Percentiles rank a stretch among this genome's conserved stretches.
These are phyloP conservation scores for Coronaproctus castanopsis DNA, from an alignment of 2,888 invertebrate species.

Conservation along the genomic window DNA sequence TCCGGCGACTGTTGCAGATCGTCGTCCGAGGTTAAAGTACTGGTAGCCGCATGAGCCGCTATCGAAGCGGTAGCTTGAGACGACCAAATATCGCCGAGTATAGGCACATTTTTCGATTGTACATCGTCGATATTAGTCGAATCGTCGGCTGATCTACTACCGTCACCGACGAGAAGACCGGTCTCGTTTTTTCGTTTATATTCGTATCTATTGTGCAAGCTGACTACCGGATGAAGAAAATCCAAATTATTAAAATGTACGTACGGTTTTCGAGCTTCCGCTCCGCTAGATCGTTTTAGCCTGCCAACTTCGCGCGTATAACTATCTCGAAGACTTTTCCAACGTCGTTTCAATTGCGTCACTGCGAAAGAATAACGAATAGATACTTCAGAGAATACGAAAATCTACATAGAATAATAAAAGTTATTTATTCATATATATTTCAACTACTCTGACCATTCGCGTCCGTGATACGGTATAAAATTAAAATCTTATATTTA, in stretches of 20 bases:
- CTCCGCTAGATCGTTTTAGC: not conserved
- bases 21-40: not conserved
- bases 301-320: not conserved
- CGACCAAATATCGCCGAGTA: not conserved
- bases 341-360: not conserved
- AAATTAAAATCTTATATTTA: no score
- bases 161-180: not conserved
- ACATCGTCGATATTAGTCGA: not conserved
- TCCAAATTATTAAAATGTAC: not conserved
- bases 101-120: not conserved
- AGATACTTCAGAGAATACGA: no score
- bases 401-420: no score
- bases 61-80: no score
- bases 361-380: not conserved
- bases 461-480: no score
- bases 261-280: not conserved
- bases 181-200: not conserved
- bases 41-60: no score
- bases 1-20: not conserved
- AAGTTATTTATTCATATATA: no score
- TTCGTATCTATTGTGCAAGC: not conserved
- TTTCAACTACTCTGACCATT: no score
- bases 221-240: not conserved
- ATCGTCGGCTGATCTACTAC: not conserved
- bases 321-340: not conserved